Evolutionary conservation across 1,140 invertebrate genomes (phyloP), one percentile per base, ranked within the genome.

Genomic region (Eurosta solidaginis): DNA sequence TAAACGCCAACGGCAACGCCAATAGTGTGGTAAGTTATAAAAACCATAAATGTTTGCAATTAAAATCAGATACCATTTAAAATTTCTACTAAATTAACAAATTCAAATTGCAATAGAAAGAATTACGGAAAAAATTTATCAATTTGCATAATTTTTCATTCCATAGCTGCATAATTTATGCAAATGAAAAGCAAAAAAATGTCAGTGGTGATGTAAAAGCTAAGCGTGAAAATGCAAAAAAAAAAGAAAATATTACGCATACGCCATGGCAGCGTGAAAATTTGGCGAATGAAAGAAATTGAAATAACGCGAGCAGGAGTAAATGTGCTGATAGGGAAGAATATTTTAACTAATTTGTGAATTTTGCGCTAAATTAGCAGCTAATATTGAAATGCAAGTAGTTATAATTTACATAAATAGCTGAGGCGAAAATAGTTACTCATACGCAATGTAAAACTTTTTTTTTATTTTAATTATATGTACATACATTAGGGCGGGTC

Each of bases 21-120:
- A 68, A 68, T 68, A 68, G 59, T 68, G 59, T 68, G 59, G 59
- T 68, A 68, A 68, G 59, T 68, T 59, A 68, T 20, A 47, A 3
- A 12, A 17, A 47, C 14, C 7, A 68, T 40, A 47, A 47, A 68
- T 20, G n/a, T 20, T n/a, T 3, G 27, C 27, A 59, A 54, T 63
- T 63, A 63, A 33, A 9, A 6, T 27, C 54, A 17, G 12, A 40
- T 12, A 9, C 0, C 7, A 47, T n/a, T 9, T 47, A 3, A 47
- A 47, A 47, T 47, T 47, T 47, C 14, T 47, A 17, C 14, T 47
- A 47, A 14, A 17, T 47, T 47, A 47, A n/a, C n/a, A n/a, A n/a
- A n/a, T n/a, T n/a, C n/a, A n/a, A n/a, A n/a, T n/a, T n/a, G n/a
- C n/a, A n/a, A n/a, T n/a, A n/a, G n/a, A n/a, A n/a, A n/a, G n/a